These are phyloP conservation scores for Mus caroli DNA, from an alignment of 2,797 vertebrate genomes.

Conservation along the genomic window DNA sequence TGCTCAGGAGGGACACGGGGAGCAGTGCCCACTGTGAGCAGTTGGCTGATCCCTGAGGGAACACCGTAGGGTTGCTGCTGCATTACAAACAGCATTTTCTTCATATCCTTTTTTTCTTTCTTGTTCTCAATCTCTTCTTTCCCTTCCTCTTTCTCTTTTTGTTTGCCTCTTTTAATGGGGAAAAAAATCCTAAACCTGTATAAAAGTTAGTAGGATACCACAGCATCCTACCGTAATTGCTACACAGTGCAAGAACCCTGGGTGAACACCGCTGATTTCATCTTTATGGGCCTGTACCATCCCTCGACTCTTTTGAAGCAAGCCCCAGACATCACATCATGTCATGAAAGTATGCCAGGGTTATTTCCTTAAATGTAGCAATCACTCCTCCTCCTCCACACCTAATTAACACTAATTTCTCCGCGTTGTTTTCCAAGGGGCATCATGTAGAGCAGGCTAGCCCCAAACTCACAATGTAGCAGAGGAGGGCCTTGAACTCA, in stretches of 20 bases:
- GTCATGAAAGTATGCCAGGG: neutral
- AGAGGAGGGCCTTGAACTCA: neutral
- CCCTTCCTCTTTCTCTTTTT: neutral
- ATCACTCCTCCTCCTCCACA: neutral
- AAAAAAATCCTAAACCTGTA: neutral
- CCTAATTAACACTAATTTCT: neutral
- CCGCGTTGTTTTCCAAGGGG: neutral
- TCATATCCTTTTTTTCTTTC: neutral
- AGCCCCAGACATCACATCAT: neutral
- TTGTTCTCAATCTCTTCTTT: neutral
- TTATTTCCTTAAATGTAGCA: neutral
- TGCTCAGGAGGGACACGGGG: neutral
- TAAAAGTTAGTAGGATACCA: neutral
- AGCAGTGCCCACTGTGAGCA: neutral
- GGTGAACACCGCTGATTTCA: neutral
- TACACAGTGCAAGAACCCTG: neutral
- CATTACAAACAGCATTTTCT: neutral
- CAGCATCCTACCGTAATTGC: neutral
- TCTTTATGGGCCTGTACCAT: neutral
- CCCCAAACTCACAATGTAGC: neutral
- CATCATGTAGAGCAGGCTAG: neutral
- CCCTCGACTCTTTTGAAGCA: neutral
- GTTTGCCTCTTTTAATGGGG: neutral
- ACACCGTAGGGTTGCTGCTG: neutral
- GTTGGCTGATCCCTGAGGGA: neutral